Base-by-base conservation (phyloP, 2,888 invertebrate species). In the Lasioglossum oenotherae region DNA sequence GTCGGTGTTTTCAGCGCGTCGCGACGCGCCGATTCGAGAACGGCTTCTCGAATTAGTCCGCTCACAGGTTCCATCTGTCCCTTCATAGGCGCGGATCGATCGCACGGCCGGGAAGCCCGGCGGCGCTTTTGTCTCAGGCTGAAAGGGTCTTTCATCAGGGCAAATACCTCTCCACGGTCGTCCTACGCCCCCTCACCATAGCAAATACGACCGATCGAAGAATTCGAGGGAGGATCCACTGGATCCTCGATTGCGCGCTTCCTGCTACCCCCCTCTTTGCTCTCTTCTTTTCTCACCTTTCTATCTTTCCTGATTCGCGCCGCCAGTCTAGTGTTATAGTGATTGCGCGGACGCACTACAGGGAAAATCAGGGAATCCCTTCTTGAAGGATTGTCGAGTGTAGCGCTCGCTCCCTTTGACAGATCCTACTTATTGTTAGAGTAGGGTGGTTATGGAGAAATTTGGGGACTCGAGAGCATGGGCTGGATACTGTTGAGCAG, bases 131-230 rank as follows among this genome's bases (percentile, higher is more conserved):
- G 89, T 89, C 89, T 89, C 69, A 74, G 31, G 27, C 75, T 82
- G 89, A 89, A 89, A 86, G 80, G 88, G 79, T 86, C 78, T 89
- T 82, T 84, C 79, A 82, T 84, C 87, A 38, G 84, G 85, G 83
- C 88, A 82, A 89, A 87, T 84, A 84, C 87, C 86, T 77, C 74
- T 78, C 78, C 78, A 69, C 83, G 80, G 78, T 78, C 73, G 89
- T 79, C 85, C 85, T 73, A 60, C 76, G 53, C 60, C 64, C 69
- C 87, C 77, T 78, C 82, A 80, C 83, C 78, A 78, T 31, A 27
- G 84, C 78, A 78, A 84, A 84, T 72, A 78, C 78, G 46, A 41
- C n/a, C 74, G 67, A 81, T 84, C 78, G 84, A 80, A 80, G 76
- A 41, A 73, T 85, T 76, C 44, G 74, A 19, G 73, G 44, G 60